phyloP scores from a whole-genome alignment of 2,888 invertebrate species.

The Scaptomyza polygonia region DNA sequence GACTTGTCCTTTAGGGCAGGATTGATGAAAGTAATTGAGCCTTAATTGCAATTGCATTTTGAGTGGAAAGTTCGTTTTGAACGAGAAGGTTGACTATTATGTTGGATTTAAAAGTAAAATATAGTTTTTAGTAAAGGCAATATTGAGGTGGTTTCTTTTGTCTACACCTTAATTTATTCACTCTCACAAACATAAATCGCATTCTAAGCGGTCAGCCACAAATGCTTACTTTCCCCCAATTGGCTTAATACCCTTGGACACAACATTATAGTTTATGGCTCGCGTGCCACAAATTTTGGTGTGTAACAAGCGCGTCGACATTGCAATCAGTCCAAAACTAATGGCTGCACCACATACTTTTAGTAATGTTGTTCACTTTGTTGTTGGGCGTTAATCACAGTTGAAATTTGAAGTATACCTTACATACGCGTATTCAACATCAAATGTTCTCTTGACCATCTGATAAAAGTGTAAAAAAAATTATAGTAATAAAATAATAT shows the following conservation, averaged over 20 bases:
- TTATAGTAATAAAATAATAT: too few species aligned
- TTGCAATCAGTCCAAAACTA: conserved; percentile 35
- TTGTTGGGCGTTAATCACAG: conserved; percentile 23
- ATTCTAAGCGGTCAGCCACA: conserved; percentile 50
- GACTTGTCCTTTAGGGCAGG: not conserved
- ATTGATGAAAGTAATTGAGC: not conserved
- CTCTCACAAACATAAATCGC: conserved; percentile 41
- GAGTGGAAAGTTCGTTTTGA: not conserved
- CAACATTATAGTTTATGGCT: conserved; percentile 28
- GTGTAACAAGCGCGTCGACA: conserved; percentile 33
- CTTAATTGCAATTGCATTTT: not conserved
- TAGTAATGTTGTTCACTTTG: conserved; percentile 23
- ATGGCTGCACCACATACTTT: conserved; percentile 35
- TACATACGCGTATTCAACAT: not conserved
- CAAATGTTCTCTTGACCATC: not conserved
- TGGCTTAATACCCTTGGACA: conserved; percentile 9
- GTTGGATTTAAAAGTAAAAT: not conserved
- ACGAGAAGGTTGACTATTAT: not conserved
- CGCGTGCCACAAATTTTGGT: conserved; percentile 55
- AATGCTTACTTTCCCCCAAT: not conserved
- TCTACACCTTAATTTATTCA: not conserved
- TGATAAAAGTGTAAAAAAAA: not conserved
- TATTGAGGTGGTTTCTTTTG: not conserved
- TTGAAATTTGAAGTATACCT: conserved; percentile 13
- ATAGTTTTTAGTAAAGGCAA: too few species aligned